phyloP scores from a whole-genome alignment of 2,797 vertebrate genomes.

The Pipistrellus pipistrellus region DNA sequence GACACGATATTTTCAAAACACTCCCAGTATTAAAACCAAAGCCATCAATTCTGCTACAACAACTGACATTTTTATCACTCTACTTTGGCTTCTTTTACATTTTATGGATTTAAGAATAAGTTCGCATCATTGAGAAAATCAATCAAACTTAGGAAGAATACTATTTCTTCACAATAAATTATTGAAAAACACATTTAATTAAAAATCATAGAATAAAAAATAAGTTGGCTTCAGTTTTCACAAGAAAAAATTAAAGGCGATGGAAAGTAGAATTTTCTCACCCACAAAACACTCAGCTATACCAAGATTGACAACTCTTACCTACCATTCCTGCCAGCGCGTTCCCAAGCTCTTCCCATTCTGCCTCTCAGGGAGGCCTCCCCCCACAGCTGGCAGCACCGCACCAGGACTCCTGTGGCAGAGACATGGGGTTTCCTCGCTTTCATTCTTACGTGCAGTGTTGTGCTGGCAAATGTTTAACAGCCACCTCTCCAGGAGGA shows the following conservation, averaged over 20 bases:
- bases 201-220: conserved; percentile 73
- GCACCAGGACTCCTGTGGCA: not conserved
- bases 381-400: not conserved
- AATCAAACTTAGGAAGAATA: conserved; percentile 72
- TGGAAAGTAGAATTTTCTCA: not conserved
- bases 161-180: conserved; percentile 51
- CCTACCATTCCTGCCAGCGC: not conserved
- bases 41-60: conserved; percentile 65
- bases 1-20: conserved; percentile 73
- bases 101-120: conserved; percentile 53
- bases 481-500: not conserved
- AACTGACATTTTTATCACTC: conserved; percentile 82
- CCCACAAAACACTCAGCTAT: not conserved
- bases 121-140: conserved; percentile 72
- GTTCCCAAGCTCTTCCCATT: not conserved
- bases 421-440: not conserved
- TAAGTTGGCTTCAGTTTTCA: conserved; percentile 45
- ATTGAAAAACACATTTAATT: conserved; percentile 60
- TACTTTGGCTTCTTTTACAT: conserved; percentile 73
- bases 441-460: not conserved
- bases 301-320: not conserved
- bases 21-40: conserved; percentile 73
- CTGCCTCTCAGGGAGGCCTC: not conserved
- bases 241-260: not conserved
- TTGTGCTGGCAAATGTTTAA: not conserved